phyloP scores from a whole-genome alignment of 2,888 invertebrate genomes.

The Latrodectus hesperus region DNA sequence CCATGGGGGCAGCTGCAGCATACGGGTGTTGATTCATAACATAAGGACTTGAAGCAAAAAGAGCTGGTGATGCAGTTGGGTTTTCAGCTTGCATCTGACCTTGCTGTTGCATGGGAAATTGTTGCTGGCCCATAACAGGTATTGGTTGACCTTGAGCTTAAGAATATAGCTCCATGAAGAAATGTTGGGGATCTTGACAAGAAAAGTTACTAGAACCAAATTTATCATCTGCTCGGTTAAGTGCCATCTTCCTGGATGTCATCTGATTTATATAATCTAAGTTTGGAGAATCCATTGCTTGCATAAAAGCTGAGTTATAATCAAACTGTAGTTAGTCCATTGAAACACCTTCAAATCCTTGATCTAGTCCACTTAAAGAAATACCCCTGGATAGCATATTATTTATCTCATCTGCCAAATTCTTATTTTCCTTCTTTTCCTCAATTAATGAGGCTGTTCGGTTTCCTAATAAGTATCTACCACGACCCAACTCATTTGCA shows the following conservation, averaged over 20 bases:
- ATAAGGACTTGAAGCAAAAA: conserved; percentile 70
- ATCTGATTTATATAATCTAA: conserved; percentile 74
- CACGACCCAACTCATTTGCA: too few relatives aligned
- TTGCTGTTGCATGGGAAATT: conserved; percentile 71
- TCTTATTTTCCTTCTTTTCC: too few relatives aligned
- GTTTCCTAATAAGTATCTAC: too few relatives aligned
- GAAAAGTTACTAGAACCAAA: conserved; percentile 64
- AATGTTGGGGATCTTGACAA: conserved; percentile 65
- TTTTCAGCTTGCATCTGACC: conserved; percentile 63
- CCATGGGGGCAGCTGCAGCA: conserved; percentile 70
- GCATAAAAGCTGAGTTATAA: conserved; percentile 74
- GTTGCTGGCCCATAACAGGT: conserved; percentile 72
- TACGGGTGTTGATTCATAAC: conserved; percentile 71
- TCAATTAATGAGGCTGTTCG: too few relatives aligned
- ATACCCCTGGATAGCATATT: conserved; percentile 71
- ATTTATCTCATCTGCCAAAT: too few relatives aligned
- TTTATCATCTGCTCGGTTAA: conserved; percentile 64
- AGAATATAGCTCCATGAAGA: conserved; percentile 66
- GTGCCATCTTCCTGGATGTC: conserved; percentile 62
- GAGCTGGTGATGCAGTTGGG: conserved; percentile 67
- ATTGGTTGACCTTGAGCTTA: conserved; percentile 65
- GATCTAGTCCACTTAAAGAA: conserved; percentile 73
- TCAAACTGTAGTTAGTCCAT: conserved; percentile 75
- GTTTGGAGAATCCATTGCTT: conserved; percentile 76
- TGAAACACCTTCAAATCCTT: conserved; percentile 74